phyloP scores from a whole-genome alignment of 2,888 invertebrate genomes.

The Tricholauxania praeusta region DNA sequence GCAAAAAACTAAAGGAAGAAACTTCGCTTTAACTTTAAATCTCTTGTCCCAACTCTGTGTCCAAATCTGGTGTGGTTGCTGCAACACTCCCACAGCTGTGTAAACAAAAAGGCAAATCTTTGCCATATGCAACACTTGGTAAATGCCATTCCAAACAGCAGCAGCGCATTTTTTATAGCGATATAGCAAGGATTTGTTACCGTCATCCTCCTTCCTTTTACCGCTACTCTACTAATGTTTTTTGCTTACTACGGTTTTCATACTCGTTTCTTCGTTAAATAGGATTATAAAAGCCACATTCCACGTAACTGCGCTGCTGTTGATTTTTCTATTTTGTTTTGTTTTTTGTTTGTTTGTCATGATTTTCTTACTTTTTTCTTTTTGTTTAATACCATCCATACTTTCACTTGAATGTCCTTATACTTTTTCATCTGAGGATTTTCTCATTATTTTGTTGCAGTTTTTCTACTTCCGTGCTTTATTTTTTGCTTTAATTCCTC shows the following conservation, averaged over 20 bases:
- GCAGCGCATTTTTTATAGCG: background rate
- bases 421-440: conserved; percentile 16
- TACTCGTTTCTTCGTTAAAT: conserved; percentile 2
- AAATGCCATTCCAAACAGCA: conserved; percentile 10
- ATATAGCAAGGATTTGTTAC: no score
- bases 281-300: conserved; percentile 30
- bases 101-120: background rate
- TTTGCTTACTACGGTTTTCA: no score
- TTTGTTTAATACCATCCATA: background rate
- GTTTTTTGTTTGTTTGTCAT: background rate
- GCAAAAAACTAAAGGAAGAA: conserved; percentile 34
- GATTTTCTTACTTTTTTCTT: conserved; percentile 3
- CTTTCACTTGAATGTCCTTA: background rate
- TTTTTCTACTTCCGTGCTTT: conserved; percentile 7
- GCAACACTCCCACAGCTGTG: background rate
- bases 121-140: conserved; percentile 21
- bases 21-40: background rate
- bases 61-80: background rate
- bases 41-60: background rate
- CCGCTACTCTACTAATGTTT: no score
- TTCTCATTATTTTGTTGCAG: conserved; percentile 11
- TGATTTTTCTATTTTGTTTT: conserved; percentile 21
- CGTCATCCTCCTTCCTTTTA: no score
- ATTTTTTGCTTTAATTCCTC: background rate
- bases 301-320: background rate